Percentiles rank a stretch among this genome's conserved stretches.
phyloP scores from a whole-genome alignment of 2,113 vertebrate genomes.

The Protomyctophum bolini region DNA sequence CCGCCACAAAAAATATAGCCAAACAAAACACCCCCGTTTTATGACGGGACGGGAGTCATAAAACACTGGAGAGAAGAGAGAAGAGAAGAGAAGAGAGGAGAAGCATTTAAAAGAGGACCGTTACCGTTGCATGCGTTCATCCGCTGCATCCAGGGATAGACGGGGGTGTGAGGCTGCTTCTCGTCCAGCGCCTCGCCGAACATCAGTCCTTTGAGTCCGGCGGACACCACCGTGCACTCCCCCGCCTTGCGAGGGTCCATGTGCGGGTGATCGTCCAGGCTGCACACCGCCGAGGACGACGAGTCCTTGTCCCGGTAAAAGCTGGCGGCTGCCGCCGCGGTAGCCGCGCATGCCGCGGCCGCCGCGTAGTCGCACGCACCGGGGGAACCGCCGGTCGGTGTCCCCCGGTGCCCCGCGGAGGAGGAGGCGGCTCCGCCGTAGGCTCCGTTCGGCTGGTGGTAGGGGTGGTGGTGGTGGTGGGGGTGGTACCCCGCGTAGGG shows the following conservation, averaged over 20 bases:
- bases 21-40: too few species aligned
- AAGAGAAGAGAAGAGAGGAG: slow-evolving; percentile 25
- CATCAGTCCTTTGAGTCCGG: slow-evolving; percentile 82
- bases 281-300: slow-evolving; percentile 74
- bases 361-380: slow-evolving; percentile 86
- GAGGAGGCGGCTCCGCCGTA: too few species aligned
- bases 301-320: slow-evolving; percentile 94
- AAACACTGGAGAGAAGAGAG: slow-evolving; percentile 49
- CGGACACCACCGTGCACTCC: slow-evolving; percentile 76
- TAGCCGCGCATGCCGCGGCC: slow-evolving; percentile 66
- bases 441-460: slow-evolving; percentile 88
- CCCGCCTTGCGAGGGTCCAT: slow-evolving; percentile 85
- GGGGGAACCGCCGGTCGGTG: slow-evolving; percentile 62
- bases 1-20: too few species aligned
- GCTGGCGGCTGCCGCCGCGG: slow-evolving; percentile 64
- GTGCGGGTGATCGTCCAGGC: slow-evolving; percentile 78
- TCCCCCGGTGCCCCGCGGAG: slow-evolving; percentile 77
- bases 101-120: slow-evolving; percentile 64
- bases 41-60: slow-evolving; percentile 38
- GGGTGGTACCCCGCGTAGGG: slow-evolving; percentile 72
- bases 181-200: slow-evolving; percentile 91
- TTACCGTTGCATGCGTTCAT: slow-evolving; percentile 97
- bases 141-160: slow-evolving; percentile 95
- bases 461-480: slow-evolving; percentile 36
- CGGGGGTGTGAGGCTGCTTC: slow-evolving; percentile 82